Percentiles rank a stretch among this genome's conserved stretches.
phyloP scores from a whole-genome alignment of 2,797 vertebrate species.

The Leptoclinus maculatus region DNA sequence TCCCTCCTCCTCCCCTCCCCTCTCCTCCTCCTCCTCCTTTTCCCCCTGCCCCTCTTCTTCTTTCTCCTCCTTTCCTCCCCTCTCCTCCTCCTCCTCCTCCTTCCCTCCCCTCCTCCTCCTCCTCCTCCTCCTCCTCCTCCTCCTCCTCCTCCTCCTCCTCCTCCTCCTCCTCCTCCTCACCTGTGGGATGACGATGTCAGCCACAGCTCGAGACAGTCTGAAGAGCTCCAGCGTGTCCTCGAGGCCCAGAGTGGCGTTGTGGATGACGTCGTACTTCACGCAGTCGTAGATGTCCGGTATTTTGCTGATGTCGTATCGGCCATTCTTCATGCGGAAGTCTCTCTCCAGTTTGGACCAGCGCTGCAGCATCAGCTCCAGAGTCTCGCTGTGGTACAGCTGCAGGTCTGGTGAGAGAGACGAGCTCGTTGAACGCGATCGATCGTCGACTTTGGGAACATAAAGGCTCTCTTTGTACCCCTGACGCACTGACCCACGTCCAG shows the following conservation, averaged over 20 bases:
- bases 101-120: no score
- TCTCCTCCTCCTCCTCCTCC: neutral
- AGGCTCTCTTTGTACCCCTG: no score
- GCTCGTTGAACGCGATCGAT: no score
- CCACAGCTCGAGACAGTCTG: conserved; percentile 92
- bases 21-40: no score
- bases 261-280: conserved; percentile 97
- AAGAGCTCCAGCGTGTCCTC: conserved; percentile 95
- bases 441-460: no score
- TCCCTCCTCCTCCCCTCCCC: no score
- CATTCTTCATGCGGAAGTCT: conserved; percentile 96
- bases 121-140: no score
- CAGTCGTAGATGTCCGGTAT: conserved; percentile 99
- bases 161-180: conserved; percentile 69
- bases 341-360: conserved; percentile 97
- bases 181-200: conserved; percentile 97
- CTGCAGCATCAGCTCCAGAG: conserved; percentile 97
- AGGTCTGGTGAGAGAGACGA: conserved; percentile 83
- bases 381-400: conserved; percentile 97
- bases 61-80: no score
- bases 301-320: conserved; percentile 98
- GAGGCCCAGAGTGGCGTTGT: conserved; percentile 91
- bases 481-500: no score
- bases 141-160: no score
- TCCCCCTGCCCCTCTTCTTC: neutral